These are phyloP conservation scores for Rallus limicola DNA, from an alignment of 2,113 vertebrate species.

Conservation along the genomic window DNA sequence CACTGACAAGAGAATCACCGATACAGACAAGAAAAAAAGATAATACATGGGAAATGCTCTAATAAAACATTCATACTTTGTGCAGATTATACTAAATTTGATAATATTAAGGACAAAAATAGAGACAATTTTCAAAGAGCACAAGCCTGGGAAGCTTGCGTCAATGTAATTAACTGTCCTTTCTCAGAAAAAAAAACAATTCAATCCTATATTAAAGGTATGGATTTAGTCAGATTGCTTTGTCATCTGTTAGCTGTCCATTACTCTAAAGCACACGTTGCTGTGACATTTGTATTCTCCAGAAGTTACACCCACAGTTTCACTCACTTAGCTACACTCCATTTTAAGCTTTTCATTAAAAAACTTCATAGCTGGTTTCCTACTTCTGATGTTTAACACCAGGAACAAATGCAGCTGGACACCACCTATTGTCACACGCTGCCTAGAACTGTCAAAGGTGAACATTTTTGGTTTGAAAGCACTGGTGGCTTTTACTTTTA, in stretches of 20 bases:
- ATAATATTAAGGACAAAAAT: neutral
- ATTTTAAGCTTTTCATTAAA: neutral
- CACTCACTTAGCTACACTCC: neutral
- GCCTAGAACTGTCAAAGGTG: neutral
- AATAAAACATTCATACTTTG: neutral
- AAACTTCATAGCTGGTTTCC: neutral
- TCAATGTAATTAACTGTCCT: conserved; percentile 33
- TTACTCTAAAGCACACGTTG: neutral
- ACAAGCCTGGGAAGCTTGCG: neutral
- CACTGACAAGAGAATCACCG: neutral
- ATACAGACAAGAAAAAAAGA: neutral
- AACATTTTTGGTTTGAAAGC: neutral
- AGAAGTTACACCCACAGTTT: neutral
- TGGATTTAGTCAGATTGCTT: neutral
- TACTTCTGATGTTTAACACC: neutral
- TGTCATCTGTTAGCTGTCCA: neutral
- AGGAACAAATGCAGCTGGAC: neutral
- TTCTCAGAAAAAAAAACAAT: neutral
- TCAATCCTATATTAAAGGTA: neutral
- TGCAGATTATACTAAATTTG: neutral
- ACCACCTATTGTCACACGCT: neutral
- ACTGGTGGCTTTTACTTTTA: neutral
- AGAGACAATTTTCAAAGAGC: neutral
- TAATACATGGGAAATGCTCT: neutral
- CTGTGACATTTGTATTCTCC: neutral